Percentiles rank a stretch among this genome's conserved stretches.
phyloP scores from a whole-genome alignment of 2,888 invertebrate species.

The Acanthosepion lycidas region DNA sequence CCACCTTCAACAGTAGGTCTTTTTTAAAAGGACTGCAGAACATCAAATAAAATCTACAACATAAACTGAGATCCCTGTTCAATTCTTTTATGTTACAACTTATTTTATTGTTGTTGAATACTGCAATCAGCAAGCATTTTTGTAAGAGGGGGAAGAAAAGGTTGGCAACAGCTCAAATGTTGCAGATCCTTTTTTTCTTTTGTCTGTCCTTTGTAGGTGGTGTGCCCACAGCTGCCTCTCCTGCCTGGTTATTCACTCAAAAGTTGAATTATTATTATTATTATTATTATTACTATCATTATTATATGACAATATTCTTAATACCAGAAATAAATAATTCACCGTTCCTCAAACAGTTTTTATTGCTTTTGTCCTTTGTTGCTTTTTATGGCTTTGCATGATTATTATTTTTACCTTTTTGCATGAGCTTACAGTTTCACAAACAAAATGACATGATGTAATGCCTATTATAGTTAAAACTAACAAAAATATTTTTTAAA shows the following conservation, averaged over 20 bases:
- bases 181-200: conserved; percentile 3
- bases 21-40: background rate
- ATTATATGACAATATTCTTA: conserved; percentile 33
- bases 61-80: background rate
- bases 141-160: background rate
- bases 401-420: background rate
- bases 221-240: conserved; percentile 38
- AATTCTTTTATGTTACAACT: conserved; percentile 8
- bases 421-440: background rate
- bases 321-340: conserved; percentile 12
- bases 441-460: background rate
- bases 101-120: background rate
- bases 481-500: no score
- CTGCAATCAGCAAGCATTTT: conserved; percentile 21
- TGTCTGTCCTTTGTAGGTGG: background rate
- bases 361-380: background rate
- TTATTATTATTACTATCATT: background rate
- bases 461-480: no score
- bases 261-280: conserved; percentile 25
- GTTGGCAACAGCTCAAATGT: background rate
- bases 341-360: background rate
- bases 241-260: conserved; percentile 45
- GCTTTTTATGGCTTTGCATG: background rate
- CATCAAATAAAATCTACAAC: conserved; percentile 33
- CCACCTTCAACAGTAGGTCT: background rate